phyloP scores from a whole-genome alignment of 2,888 invertebrate genomes.

The Meiosimyza decipiens region DNA sequence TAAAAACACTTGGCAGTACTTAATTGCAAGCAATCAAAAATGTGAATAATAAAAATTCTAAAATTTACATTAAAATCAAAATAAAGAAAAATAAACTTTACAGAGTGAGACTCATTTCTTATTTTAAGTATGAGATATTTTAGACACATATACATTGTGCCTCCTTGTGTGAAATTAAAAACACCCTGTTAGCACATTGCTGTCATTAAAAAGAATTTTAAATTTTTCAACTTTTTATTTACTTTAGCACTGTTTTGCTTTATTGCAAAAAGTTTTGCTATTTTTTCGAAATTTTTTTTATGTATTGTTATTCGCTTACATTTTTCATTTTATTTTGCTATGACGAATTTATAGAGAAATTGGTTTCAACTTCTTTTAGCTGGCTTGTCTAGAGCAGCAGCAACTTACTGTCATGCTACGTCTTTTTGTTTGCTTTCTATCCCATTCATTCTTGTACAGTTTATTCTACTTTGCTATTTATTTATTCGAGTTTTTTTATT shows the following conservation, averaged over 20 bases:
- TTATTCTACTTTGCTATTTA: neutral
- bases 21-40: no score
- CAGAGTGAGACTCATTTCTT: no score
- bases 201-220: neutral
- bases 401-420: no score
- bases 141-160: no score
- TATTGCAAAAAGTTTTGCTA: slow-evolving; percentile 1
- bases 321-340: neutral
- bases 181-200: no score
- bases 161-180: no score
- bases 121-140: no score
- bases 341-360: slow-evolving; percentile 8
- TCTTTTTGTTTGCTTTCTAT: neutral
- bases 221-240: neutral
- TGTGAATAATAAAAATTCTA: no score
- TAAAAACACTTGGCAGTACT: no score
- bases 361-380: slow-evolving; percentile 9
- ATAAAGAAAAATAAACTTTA: no score
- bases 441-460: neutral
- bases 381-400: no score
- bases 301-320: neutral
- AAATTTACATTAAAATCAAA: no score
- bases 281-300: neutral
- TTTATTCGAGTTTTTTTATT: neutral
- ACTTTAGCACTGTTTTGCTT: neutral